Conservation (phyloP, 2,113 vertebrate genomes). For the Lutjanus erythropterus region DNA sequence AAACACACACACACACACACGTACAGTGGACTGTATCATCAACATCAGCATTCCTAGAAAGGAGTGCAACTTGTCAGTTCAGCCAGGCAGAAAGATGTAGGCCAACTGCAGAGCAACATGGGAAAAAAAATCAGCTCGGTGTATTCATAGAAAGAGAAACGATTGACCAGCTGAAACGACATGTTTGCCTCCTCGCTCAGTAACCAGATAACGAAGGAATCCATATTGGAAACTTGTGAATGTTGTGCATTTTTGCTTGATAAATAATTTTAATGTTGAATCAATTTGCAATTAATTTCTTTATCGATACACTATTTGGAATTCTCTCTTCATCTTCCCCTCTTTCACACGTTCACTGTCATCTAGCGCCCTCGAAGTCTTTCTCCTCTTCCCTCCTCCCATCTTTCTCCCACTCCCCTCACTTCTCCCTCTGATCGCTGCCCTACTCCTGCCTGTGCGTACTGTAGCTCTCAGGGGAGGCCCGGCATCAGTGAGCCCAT, state of each 20-base stretch:
- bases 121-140: slow-evolving; percentile 54
- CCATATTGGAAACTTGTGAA: background rate
- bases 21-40: slow-evolving; percentile 30
- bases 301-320: background rate
- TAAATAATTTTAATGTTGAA: slow-evolving; percentile 1
- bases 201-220: slow-evolving; percentile 20
- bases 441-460: slow-evolving; percentile 40
- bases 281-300: background rate
- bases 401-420: slow-evolving; percentile 5
- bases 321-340: slow-evolving; percentile 11
- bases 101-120: slow-evolving; percentile 77
- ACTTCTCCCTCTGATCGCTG: slow-evolving; percentile 62
- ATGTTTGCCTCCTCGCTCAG: slow-evolving; percentile 22
- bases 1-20: background rate
- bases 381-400: slow-evolving; percentile 31
- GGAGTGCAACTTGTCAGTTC: slow-evolving; percentile 66
- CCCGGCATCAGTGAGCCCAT: slow-evolving; percentile 58
- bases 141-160: slow-evolving; percentile 52
- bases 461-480: slow-evolving; percentile 47
- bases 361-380: slow-evolving; percentile 28
- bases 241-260: background rate
- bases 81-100: slow-evolving; percentile 83
- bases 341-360: slow-evolving; percentile 2
- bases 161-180: slow-evolving; percentile 48
- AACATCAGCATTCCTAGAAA: slow-evolving; percentile 69